Evolutionary conservation across 2,113 vertebrate genomes (phyloP), one percentile per base, ranked within the genome.

Genomic region (Archocentrus centrarchus): DNA sequence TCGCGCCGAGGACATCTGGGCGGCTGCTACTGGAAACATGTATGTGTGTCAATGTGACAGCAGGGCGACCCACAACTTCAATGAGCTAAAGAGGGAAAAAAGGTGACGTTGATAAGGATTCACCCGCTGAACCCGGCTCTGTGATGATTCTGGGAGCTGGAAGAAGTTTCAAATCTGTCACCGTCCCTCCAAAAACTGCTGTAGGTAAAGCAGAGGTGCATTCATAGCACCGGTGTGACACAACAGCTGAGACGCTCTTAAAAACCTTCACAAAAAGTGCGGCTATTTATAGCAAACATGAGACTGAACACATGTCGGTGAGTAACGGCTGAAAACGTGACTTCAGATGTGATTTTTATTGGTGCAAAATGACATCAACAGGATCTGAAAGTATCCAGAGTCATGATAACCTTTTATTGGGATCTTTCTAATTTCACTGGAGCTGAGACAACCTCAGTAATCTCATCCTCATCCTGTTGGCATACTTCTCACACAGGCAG

Each of bases 1-100:
- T 96, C 95, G 37, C 2, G 3, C 44, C 0, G 55, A 37, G 44
- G 79, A 86, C 88, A 88, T 88, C 80, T 83, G 90, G 22, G n/a
- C 47, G 39, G 27, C 24, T 3, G 55, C 76, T 47, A 57, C 79
- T 85, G 84, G 35, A 84, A 88, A 86, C 61, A 7, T 47, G 60
- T 10, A 7, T 11, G 75, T 0, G 75, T 14, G 75, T 35, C 61
- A 35, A 30, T 79, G 53, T n/a, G 61, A 57, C 32, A 0, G 60
- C 27, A 7, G 70, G 50, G 6, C 55, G 79, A 60, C 60, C 37
- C 35, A 53, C 7, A 57, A 59, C 15, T 5, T 22, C 1, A 18
- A 39, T 0, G 2, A 37, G 30, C 55, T 58, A 32, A 3, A 57
- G 50, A 39, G 15, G 24, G 57, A 39, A 15, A 11, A 44, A 2